Percentiles rank a stretch among this genome's conserved stretches.
These are phyloP conservation scores for Rhagonycha fulva DNA, from an alignment of 2,888 invertebrate species.

Conservation along the genomic window DNA sequence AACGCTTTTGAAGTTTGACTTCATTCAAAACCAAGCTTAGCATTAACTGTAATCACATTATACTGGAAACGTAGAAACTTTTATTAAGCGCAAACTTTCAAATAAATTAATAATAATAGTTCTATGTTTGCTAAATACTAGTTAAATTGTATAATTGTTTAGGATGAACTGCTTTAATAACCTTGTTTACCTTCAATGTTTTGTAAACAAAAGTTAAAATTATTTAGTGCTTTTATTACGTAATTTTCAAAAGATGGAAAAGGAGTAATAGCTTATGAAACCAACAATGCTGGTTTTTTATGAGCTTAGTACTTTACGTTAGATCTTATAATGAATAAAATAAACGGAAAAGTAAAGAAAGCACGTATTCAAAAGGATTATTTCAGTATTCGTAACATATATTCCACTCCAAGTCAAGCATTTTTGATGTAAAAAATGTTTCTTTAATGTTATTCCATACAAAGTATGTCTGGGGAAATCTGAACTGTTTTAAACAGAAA, in stretches of 20 bases:
- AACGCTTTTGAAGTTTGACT: not conserved
- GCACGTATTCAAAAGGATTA: not conserved
- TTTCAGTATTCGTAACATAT: not conserved
- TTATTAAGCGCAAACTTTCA: not conserved
- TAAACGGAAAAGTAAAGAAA: not conserved
- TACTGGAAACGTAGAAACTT: not conserved
- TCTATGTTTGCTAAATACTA: not conserved
- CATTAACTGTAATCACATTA: not conserved
- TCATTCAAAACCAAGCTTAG: not conserved
- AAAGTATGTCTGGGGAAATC: not conserved
- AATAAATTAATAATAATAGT: not conserved
- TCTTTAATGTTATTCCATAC: not conserved
- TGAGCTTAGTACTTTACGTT: not conserved
- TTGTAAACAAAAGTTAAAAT: not conserved
- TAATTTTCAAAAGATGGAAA: not conserved
- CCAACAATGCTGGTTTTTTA: not conserved
- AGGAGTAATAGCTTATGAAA: not conserved
- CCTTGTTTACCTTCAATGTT: not conserved
- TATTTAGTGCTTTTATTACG: not conserved
- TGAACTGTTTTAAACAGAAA: conserved; percentile 1
- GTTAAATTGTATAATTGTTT: not conserved
- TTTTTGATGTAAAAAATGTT: not conserved
- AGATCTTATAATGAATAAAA: not conserved
- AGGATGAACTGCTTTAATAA: not conserved
- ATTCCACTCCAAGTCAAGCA: not conserved